These are phyloP conservation scores for Cephalopachus bancanus DNA, from an alignment of 2,797 vertebrate species.

Conservation along the genomic window DNA sequence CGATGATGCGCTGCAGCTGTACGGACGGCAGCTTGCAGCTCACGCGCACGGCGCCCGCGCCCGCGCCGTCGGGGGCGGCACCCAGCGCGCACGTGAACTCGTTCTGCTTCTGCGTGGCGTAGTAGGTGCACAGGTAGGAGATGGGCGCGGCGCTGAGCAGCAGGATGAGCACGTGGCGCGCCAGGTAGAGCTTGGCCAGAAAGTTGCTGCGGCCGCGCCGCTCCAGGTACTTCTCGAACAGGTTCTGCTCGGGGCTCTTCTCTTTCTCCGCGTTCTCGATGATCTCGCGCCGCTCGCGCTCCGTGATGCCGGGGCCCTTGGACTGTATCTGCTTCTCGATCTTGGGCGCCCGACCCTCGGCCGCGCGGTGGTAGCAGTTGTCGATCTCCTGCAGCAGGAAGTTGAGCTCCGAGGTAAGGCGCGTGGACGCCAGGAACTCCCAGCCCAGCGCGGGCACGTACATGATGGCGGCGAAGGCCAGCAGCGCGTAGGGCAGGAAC, in stretches of 20 bases:
- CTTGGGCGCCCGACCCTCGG: constrained; percentile 98
- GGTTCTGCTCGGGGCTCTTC: constrained; percentile 99
- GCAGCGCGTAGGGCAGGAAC: constrained; percentile 98
- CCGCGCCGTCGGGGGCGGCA: constrained; percentile 94
- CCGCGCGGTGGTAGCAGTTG: constrained; percentile 99
- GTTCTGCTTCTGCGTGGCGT: constrained; percentile 97
- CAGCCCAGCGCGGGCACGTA: constrained; percentile 98
- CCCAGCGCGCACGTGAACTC: constrained; percentile 97
- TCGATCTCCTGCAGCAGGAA: constrained; percentile 99
- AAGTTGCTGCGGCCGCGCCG: constrained; percentile 98
- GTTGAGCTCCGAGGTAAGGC: constrained; percentile 99
- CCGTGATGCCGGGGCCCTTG: constrained; percentile 98
- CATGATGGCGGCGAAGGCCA: constrained; percentile 99
- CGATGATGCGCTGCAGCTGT: constrained; percentile 98
- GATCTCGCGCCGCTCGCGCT: constrained; percentile 97
- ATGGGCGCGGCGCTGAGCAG: constrained; percentile 98
- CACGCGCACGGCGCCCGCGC: constrained; percentile 92
- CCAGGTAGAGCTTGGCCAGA: constrained; percentile 97
- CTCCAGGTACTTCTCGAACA: constrained; percentile 99
- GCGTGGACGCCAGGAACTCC: constrained; percentile 98
- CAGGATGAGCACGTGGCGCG: constrained; percentile 96
- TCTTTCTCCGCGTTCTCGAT: constrained; percentile 99
- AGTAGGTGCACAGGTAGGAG: constrained; percentile 98
- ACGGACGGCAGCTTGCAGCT: constrained; percentile 98
- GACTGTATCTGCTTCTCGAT: constrained; percentile 99